Percentiles rank a stretch among this genome's conserved stretches.
Evolutionary conservation across 2,797 vertebrate genomes (phyloP).

Genomic region (Anguilla pacifica): DNA sequence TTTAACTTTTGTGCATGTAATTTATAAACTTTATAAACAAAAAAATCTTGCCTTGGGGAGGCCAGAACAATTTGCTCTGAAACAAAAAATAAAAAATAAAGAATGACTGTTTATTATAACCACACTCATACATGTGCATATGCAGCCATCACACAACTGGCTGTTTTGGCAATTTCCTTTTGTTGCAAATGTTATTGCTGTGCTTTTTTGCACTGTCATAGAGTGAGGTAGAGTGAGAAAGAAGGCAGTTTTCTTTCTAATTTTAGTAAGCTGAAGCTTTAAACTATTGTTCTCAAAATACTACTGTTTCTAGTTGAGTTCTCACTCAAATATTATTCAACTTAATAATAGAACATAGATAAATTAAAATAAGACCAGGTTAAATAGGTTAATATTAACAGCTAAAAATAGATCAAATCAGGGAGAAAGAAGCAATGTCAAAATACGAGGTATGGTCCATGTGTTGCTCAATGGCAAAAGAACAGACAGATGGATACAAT

Average conservation of each 20-base stretch:
- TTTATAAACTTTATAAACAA: slow-evolving; percentile 30
- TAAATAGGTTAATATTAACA: not conserved
- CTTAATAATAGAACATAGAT: not conserved
- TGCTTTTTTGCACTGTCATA: too few relatives aligned
- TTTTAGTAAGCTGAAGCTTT: too few relatives aligned
- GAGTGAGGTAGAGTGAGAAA: too few relatives aligned
- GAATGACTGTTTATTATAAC: slow-evolving; percentile 18
- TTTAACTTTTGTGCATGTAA: slow-evolving; percentile 29
- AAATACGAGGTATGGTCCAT: slow-evolving; percentile 7
- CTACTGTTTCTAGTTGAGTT: too few relatives aligned
- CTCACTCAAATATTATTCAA: not conserved
- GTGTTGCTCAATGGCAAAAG: slow-evolving; percentile 45
- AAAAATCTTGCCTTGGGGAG: slow-evolving; percentile 33
- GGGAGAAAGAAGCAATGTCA: slow-evolving; percentile 16
- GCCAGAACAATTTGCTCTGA: not conserved
- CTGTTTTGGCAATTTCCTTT: not conserved
- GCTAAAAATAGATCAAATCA: not conserved
- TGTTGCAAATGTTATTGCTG: not conserved
- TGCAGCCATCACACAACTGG: too few relatives aligned
- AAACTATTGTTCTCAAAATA: too few relatives aligned
- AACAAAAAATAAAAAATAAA: slow-evolving; percentile 21
- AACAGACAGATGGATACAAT: slow-evolving; percentile 59
- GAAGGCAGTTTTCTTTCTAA: too few relatives aligned
- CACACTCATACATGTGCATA: not conserved
- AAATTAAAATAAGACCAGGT: too few relatives aligned